Conservation (phyloP, 2,888 invertebrate genomes). For the Drosophila setosimentum region DNA sequence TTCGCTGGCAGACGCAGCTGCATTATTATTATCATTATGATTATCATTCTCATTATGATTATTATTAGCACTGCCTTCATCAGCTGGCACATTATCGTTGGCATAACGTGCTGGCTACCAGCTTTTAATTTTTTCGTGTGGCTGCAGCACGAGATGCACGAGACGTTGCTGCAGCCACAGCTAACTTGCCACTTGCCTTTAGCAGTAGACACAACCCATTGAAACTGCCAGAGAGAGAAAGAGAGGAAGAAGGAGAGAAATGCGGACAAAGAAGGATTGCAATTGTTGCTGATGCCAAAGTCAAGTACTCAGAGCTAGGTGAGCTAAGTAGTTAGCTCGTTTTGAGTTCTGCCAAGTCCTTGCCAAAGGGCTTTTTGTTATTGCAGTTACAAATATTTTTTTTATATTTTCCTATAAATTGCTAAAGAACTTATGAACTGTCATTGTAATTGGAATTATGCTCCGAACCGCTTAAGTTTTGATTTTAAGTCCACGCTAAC, state of each 20-base stretch:
- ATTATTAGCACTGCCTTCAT: slow-evolving; percentile 62
- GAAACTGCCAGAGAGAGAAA: slow-evolving; percentile 1
- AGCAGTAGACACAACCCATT: slow-evolving; percentile 41
- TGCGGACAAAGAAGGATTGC: slow-evolving; percentile 32
- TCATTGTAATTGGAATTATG: slow-evolving; percentile 21
- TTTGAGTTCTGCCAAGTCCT: slow-evolving; percentile 21
- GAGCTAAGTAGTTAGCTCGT: slow-evolving; percentile 25
- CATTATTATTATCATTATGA: slow-evolving; percentile 42
- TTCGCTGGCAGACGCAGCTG: slow-evolving; percentile 37
- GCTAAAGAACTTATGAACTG: slow-evolving; percentile 7
- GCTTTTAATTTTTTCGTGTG: slow-evolving; percentile 40
- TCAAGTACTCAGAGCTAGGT: slow-evolving; percentile 43
- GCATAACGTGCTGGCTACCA: slow-evolving; percentile 43
- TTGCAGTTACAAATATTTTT: neutral
- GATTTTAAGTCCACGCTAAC: neutral
- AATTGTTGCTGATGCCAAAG: slow-evolving; percentile 54
- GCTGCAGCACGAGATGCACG: slow-evolving; percentile 3
- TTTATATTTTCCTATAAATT: slow-evolving; percentile 8
- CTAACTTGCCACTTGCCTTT: slow-evolving; percentile 61
- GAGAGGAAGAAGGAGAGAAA: neutral
- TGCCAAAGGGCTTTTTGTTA: slow-evolving; percentile 35
- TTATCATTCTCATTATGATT: slow-evolving; percentile 54
- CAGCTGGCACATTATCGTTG: slow-evolving; percentile 71
- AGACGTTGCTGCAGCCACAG: slow-evolving; percentile 24
- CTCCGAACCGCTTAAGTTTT: neutral